Conservation (phyloP, 2,113 vertebrate species). For the Formicarius rufipectus region DNA sequence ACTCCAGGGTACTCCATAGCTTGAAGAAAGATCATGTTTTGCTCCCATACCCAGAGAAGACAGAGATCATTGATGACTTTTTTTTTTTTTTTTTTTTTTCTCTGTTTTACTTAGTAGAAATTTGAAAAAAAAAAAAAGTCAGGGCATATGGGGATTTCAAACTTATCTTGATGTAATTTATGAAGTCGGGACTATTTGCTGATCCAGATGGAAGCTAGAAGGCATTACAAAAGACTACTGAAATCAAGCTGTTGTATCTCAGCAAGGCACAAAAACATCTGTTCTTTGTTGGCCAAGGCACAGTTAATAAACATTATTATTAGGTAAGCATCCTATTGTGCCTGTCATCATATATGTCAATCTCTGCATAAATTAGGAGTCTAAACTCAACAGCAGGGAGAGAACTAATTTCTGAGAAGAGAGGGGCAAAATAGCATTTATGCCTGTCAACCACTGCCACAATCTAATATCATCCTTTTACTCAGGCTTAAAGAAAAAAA, state of each 20-base stretch:
- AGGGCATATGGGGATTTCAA: not conserved
- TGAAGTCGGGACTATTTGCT: slow-evolving; percentile 1
- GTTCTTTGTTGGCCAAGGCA: slow-evolving; percentile 36
- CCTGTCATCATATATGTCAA: slow-evolving; percentile 10
- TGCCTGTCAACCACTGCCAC: not conserved
- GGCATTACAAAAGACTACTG: not conserved
- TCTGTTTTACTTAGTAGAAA: not conserved
- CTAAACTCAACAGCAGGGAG: not conserved
- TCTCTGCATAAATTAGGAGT: not conserved
- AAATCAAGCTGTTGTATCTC: not conserved
- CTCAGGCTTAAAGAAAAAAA: not conserved
- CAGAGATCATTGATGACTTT: not conserved
- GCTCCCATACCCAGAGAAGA: not conserved
- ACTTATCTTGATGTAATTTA: not conserved
- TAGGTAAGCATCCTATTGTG: slow-evolving; percentile 15
- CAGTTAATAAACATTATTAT: slow-evolving; percentile 32
- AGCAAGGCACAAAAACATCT: slow-evolving; percentile 11
- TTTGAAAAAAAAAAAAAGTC: not conserved
- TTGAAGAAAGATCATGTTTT: not conserved
- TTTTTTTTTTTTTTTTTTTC: not conserved
- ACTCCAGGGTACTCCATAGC: not conserved
- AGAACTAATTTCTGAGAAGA: slow-evolving; percentile 16
- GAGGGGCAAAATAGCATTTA: not conserved
- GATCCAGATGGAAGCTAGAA: slow-evolving; percentile 12
- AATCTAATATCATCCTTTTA: not conserved